Evolutionary conservation across 2,113 vertebrate species (phyloP).

Genomic region (Silurus asotus): DNA sequence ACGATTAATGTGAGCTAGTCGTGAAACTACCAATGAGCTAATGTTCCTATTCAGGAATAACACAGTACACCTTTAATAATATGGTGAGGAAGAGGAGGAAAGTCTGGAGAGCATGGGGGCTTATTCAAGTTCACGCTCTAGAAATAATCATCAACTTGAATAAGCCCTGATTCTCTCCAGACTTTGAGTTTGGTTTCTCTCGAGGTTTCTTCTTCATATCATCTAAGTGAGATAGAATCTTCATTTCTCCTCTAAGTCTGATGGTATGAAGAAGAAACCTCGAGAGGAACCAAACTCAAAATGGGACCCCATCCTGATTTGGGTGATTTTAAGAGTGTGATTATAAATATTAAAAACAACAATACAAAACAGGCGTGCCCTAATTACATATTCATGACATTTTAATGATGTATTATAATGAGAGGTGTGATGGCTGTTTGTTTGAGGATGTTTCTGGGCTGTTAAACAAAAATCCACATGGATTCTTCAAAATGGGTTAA

Average conservation of each 20-base stretch:
- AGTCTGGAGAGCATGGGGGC: background rate
- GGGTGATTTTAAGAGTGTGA: too few relatives aligned
- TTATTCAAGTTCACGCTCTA: too few relatives aligned
- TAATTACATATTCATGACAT: background rate
- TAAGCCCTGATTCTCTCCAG: too few relatives aligned
- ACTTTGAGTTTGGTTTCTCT: too few relatives aligned
- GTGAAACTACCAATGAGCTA: background rate
- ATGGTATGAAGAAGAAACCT: too few relatives aligned
- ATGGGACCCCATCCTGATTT: too few relatives aligned
- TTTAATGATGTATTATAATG: background rate
- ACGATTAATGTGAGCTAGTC: background rate
- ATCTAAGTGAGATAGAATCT: too few relatives aligned
- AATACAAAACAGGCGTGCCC: background rate
- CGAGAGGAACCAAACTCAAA: too few relatives aligned
- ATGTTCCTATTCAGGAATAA: background rate
- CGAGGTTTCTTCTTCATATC: too few relatives aligned
- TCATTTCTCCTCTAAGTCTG: too few relatives aligned
- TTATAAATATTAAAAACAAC: too few relatives aligned
- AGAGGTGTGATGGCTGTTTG: background rate
- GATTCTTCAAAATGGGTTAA: background rate
- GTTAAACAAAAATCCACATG: background rate
- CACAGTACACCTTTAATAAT: background rate
- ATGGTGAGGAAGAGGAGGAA: background rate
- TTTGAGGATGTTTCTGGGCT: background rate
- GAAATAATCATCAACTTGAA: too few relatives aligned